phyloP scores from a whole-genome alignment of 2,797 vertebrate genomes.

The Triplophysa yarkandensis region DNA sequence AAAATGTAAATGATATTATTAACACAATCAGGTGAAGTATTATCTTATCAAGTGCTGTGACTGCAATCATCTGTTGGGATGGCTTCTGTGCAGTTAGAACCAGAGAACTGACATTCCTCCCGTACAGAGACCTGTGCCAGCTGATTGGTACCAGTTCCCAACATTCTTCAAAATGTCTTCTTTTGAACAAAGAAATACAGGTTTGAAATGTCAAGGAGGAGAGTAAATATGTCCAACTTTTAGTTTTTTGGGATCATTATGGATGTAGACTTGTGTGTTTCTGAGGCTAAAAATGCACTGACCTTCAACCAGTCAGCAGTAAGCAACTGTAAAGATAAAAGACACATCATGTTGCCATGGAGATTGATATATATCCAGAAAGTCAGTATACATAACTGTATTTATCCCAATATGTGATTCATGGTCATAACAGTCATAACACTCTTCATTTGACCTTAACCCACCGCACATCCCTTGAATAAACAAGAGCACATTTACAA shows the following conservation, averaged over 20 bases:
- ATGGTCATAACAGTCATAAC: neutral
- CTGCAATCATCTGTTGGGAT: slow-evolving; percentile 19
- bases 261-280: neutral
- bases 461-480: slow-evolving; percentile 29
- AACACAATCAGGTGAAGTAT: slow-evolving; percentile 28
- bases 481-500: slow-evolving; percentile 18
- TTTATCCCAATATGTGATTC: neutral
- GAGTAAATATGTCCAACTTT: too few species aligned
- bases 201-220: too few species aligned
- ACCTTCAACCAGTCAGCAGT: slow-evolving; percentile 14
- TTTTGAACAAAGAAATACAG: too few species aligned
- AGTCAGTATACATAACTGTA: neutral
- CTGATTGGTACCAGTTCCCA: neutral
- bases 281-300: neutral
- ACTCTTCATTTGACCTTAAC: slow-evolving; percentile 33
- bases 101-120: neutral
- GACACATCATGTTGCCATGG: neutral
- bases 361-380: neutral
- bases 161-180: too few species aligned
- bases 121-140: neutral
- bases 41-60: neutral
- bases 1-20: slow-evolving; percentile 37
- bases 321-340: slow-evolving; percentile 3
- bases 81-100: neutral
- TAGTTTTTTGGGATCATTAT: neutral